Evolutionary conservation across 2,113 vertebrate species (phyloP).

Genomic region (Isurus oxyrinchus): DNA sequence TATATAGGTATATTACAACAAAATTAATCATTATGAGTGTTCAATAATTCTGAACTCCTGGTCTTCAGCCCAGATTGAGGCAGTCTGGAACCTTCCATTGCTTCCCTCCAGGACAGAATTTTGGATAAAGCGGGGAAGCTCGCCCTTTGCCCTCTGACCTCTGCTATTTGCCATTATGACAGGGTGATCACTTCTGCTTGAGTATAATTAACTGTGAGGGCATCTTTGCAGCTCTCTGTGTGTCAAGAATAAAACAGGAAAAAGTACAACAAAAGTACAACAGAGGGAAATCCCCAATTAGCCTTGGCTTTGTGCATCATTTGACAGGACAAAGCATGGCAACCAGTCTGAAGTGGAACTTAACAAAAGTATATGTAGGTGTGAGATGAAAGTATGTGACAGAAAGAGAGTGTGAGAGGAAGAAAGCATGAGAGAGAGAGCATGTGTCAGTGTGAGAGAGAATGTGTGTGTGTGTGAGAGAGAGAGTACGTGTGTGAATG

Average conservation of each 20-base stretch:
- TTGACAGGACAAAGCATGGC: background rate
- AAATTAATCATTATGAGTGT: background rate
- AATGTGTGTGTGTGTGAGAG: background rate
- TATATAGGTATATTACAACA: background rate
- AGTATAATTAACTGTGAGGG: conserved; percentile 51
- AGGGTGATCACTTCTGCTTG: conserved; percentile 59
- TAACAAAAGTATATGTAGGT: too few relatives aligned
- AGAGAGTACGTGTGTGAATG: too few relatives aligned
- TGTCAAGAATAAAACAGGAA: conserved; percentile 33
- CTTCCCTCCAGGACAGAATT: too few relatives aligned
- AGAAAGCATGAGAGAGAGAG: background rate
- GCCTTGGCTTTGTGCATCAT: too few relatives aligned
- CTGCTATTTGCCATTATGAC: conserved; percentile 50
- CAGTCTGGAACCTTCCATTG: background rate
- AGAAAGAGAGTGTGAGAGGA: background rate
- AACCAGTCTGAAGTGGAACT: background rate
- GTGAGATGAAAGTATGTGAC: too few relatives aligned
- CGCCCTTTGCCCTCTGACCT: background rate
- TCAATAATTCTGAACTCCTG: background rate
- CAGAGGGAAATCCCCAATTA: background rate
- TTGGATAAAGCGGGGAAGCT: background rate
- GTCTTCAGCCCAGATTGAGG: background rate
- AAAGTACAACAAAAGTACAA: background rate
- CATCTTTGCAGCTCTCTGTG: conserved; percentile 60
- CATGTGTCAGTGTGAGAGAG: background rate